phyloP scores from a whole-genome alignment of 2,797 vertebrate species.

The Anableps anableps region DNA sequence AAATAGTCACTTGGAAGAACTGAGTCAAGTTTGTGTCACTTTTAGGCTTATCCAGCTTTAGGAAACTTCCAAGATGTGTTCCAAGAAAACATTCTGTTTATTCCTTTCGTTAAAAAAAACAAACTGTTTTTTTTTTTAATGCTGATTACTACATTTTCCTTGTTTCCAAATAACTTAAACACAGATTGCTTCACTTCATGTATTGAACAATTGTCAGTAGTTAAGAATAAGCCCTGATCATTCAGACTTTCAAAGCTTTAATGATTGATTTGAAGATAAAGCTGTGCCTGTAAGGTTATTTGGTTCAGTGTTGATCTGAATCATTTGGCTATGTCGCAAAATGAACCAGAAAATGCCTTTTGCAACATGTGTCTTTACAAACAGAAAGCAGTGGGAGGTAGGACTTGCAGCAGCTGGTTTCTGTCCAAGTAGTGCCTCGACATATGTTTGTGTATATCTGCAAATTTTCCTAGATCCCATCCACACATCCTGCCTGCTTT shows the following conservation, averaged over 20 bases:
- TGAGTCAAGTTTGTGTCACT: neutral
- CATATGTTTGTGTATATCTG: constrained; percentile 9
- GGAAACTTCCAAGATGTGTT: neutral
- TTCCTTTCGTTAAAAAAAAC: neutral
- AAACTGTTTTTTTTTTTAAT: neutral
- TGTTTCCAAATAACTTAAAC: neutral
- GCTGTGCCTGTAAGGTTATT: neutral
- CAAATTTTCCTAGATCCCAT: neutral
- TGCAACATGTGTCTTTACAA: constrained; percentile 1
- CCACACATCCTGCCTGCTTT: neutral
- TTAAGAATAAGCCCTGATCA: too few species aligned
- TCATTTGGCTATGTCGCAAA: neutral
- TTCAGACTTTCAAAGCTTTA: neutral
- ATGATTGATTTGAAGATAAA: neutral
- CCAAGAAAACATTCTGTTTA: neutral
- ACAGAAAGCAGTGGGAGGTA: constrained; percentile 8
- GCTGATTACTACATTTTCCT: neutral
- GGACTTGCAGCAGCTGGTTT: constrained; percentile 57
- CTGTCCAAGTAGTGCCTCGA: constrained; percentile 27
- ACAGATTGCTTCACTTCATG: constrained; percentile 28
- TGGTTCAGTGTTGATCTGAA: neutral
- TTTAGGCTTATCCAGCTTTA: neutral
- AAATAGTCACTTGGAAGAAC: neutral
- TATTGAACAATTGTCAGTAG: constrained; percentile 7
- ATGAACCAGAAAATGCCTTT: neutral